Percentiles rank a stretch among this genome's conserved stretches.
phyloP scores from a whole-genome alignment of 2,113 vertebrate genomes.

The Phyllostomus discolor region DNA sequence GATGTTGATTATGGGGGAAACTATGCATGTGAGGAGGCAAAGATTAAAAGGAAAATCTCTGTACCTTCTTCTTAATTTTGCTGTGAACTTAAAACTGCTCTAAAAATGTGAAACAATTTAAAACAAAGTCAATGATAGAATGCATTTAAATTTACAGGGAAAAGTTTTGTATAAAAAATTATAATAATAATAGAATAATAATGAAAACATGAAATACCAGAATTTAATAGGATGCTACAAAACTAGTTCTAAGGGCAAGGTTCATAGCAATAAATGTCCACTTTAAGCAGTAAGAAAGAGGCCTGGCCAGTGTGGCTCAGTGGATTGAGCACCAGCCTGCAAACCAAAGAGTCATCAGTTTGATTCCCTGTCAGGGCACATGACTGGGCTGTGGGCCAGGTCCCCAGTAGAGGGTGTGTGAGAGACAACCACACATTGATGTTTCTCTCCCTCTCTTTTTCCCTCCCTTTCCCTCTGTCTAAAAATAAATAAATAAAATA shows the following conservation, averaged over 20 bases:
- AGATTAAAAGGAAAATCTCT: not conserved
- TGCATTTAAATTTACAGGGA: not conserved
- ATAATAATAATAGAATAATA: not conserved
- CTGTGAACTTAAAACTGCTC: not conserved
- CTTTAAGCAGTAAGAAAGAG: not conserved
- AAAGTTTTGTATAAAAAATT: not conserved
- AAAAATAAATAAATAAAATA: too few relatives aligned
- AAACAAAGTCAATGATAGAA: not conserved
- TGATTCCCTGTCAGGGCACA: too few relatives aligned
- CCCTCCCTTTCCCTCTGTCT: too few relatives aligned
- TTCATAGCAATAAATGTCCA: not conserved
- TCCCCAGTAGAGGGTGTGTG: too few relatives aligned
- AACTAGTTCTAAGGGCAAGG: not conserved
- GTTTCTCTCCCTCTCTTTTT: too few relatives aligned
- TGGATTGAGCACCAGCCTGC: too few relatives aligned
- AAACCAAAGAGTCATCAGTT: too few relatives aligned
- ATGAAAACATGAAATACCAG: not conserved
- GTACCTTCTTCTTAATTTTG: not conserved
- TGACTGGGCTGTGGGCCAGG: too few relatives aligned
- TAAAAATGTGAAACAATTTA: not conserved
- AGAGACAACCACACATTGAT: too few relatives aligned
- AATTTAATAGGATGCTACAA: not conserved
- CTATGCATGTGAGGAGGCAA: too few relatives aligned
- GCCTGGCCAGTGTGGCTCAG: too few relatives aligned
- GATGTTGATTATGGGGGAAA: not conserved